A percentile compares a stretch with the other conserved stretches of the same genome.
Conservation (phyloP, 1,140 invertebrate species). For the Helicorthomorpha holstii region DNA sequence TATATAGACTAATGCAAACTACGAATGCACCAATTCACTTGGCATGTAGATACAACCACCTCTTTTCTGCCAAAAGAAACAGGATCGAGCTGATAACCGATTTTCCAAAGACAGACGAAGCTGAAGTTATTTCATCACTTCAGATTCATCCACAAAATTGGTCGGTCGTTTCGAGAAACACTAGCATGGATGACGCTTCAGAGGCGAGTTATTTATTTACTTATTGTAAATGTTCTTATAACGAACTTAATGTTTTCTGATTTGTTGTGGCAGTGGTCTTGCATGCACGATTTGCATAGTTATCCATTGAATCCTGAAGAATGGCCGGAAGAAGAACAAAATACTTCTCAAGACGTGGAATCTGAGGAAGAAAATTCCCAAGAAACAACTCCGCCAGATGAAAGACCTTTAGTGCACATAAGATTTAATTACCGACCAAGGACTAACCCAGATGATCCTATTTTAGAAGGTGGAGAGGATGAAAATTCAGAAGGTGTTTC, state of each 20-base stretch:
- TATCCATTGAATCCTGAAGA: not conserved
- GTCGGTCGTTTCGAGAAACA: conserved; percentile 71
- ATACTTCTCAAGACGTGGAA: not conserved
- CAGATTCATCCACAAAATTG: conserved; percentile 84
- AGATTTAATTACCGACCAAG: conserved; percentile 3
- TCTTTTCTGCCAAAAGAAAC: conserved; percentile 63
- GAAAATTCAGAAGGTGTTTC: conserved; percentile 9
- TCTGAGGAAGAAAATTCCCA: not conserved
- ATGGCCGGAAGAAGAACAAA: not conserved
- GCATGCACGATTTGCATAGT: conserved; percentile 78
- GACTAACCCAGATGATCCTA: not conserved
- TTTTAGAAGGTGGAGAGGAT: conserved; percentile 9
- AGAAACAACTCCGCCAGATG: not conserved
- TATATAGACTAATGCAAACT: conserved; percentile 75
- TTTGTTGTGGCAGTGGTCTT: conserved; percentile 54
- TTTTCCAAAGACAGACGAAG: conserved; percentile 68
- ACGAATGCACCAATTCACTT: conserved; percentile 59
- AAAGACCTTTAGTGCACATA: conserved; percentile 5
- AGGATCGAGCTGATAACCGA: conserved; percentile 76
- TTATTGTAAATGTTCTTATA: not conserved
- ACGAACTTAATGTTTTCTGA: conserved; percentile 3
- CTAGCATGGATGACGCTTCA: conserved; percentile 61
- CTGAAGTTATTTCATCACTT: conserved; percentile 72
- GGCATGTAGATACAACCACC: conserved; percentile 54
- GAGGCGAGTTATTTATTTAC: conserved; percentile 38